Evolutionary conservation across 2,888 invertebrate species (phyloP), one percentile per base, ranked within the genome.

Genomic region (Philaethria dido): DNA sequence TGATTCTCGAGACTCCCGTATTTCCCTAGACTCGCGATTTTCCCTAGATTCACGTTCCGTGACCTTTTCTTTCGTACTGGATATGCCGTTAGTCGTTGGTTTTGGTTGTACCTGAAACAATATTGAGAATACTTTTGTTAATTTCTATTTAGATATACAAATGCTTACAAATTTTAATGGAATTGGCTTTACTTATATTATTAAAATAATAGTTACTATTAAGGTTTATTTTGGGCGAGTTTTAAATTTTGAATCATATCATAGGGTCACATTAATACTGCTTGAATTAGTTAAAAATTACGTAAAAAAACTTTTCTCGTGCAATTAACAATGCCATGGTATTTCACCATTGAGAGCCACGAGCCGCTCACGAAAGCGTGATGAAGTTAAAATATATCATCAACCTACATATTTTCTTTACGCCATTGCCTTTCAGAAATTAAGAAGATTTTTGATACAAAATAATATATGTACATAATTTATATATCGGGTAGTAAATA

Each of bases 81-180:
- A 62, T 79, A 92, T 74, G 80, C 93, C 87, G 87, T 93, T 91
- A 75, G 89, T 89, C 44, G 85, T 88, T 68, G 92, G 86, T 79
- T 91, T 91, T 71, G 86, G 91, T 88, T 89, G 92, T 79, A 91
- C 87, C 92, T 91, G 87, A 50, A 86, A 93, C 92, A 82, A 65
- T 13, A 6, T 8, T 16, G 1, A 8, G 22, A 64, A 44, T 5
- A 16, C 1, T 16, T 20, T 36, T 2, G 14, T 18, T 54, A 5
- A 44, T 44, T 20, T 13, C 4, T 0, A 29, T 52, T n/a, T 29
- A 29, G 29, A 29, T n/a, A n/a, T n/a, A n/a, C n/a, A n/a, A n/a
- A n/a, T n/a, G n/a, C n/a, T n/a, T n/a, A n/a, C n/a, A n/a, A n/a
- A n/a, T n/a, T n/a, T n/a, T n/a, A n/a, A n/a, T n/a, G n/a, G n/a